Conservation (phyloP, 2,797 vertebrate species). For the Gobionotothen gibberifrons region DNA sequence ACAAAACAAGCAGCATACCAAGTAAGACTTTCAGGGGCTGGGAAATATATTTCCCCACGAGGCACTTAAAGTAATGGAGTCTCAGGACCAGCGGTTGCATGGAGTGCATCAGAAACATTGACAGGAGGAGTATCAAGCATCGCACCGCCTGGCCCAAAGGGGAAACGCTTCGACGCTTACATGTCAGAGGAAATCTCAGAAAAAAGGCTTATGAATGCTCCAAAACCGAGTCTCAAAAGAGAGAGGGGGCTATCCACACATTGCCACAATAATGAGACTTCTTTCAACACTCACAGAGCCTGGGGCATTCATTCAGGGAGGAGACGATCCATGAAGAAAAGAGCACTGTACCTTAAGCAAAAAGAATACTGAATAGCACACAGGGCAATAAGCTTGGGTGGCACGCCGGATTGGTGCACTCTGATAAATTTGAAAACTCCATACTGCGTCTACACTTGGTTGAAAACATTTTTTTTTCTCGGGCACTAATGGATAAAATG, state of each 20-base stretch:
- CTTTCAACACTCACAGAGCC: conserved; percentile 78
- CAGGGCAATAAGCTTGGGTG: conserved; percentile 59
- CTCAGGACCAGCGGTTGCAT: conserved; percentile 70
- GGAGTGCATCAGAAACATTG: conserved; percentile 77
- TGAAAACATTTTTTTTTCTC: conserved; percentile 48
- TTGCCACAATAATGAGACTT: conserved; percentile 77
- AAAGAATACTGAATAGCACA: conserved; percentile 66
- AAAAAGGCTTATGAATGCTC: conserved; percentile 73
- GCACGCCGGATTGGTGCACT: conserved; percentile 52
- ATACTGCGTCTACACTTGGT: conserved; percentile 29
- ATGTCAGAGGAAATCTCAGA: conserved; percentile 76
- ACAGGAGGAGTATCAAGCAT: conserved; percentile 79
- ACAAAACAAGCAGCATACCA: conserved; percentile 65
- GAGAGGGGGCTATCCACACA: conserved; percentile 65
- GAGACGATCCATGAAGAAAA: conserved; percentile 75
- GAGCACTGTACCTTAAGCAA: conserved; percentile 78
- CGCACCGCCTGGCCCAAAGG: conserved; percentile 73
- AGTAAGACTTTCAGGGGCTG: conserved; percentile 56
- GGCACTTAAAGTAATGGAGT: conserved; percentile 80
- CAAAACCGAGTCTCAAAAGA: conserved; percentile 68
- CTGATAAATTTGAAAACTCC: conserved; percentile 62
- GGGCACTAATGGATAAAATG: conserved; percentile 62
- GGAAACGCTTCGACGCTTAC: conserved; percentile 78
- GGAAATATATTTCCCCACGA: conserved; percentile 74
- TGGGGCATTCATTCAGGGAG: conserved; percentile 75